Evolutionary conservation across 2,888 invertebrate genomes (phyloP).

Genomic region (Chironomus tentans): DNA sequence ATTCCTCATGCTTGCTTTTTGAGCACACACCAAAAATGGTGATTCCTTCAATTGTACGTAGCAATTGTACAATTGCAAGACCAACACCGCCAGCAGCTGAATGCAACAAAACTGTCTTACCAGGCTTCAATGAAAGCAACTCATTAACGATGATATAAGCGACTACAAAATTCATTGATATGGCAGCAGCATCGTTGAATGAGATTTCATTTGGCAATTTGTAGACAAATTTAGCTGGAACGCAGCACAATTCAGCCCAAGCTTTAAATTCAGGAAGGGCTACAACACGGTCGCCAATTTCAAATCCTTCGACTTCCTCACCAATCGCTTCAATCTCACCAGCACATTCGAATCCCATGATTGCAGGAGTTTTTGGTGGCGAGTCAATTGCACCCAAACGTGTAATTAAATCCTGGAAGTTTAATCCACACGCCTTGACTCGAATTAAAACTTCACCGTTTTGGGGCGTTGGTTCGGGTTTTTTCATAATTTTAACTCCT

Average conservation of each 20-base stretch:
- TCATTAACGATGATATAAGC: slow-evolving; percentile 80
- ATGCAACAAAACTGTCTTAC: slow-evolving; percentile 73
- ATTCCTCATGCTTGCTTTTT: slow-evolving; percentile 73
- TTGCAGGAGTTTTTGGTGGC: slow-evolving; percentile 81
- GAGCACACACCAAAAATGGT: slow-evolving; percentile 80
- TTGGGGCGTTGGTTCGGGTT: slow-evolving; percentile 61
- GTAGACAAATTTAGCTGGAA: slow-evolving; percentile 73
- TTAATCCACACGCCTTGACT: slow-evolving; percentile 78
- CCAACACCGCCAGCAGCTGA: slow-evolving; percentile 85
- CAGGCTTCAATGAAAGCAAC: slow-evolving; percentile 64
- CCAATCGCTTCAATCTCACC: slow-evolving; percentile 72
- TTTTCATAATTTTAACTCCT: slow-evolving; percentile 72
- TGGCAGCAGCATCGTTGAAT: slow-evolving; percentile 70
- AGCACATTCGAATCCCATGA: slow-evolving; percentile 81
- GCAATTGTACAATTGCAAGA: slow-evolving; percentile 73
- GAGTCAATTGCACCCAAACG: slow-evolving; percentile 80
- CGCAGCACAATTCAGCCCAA: slow-evolving; percentile 77
- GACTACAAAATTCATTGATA: slow-evolving; percentile 78
- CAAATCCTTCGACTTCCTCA: slow-evolving; percentile 67
- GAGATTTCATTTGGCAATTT: slow-evolving; percentile 65
- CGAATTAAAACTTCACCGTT: slow-evolving; percentile 73
- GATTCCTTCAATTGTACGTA: slow-evolving; percentile 69
- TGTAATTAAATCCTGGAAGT: slow-evolving; percentile 83
- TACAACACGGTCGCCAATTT: slow-evolving; percentile 74
- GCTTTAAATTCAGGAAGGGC: slow-evolving; percentile 76